phyloP scores from a whole-genome alignment of 2,113 vertebrate genomes.

The Gadus chalcogrammus region DNA sequence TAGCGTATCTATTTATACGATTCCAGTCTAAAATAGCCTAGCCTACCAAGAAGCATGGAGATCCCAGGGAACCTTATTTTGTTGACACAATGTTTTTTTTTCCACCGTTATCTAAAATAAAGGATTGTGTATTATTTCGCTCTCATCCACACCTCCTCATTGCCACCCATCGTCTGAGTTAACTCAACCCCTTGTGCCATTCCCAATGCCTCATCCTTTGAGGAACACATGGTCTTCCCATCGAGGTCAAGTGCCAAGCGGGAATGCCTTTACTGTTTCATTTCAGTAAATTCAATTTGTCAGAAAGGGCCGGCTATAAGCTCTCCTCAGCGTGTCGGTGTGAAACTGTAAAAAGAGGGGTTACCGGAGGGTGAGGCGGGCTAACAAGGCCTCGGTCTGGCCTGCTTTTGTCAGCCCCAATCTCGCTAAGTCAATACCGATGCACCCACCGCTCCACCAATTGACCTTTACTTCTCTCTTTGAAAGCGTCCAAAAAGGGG shows the following conservation, averaged over 20 bases:
- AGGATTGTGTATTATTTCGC: too few species aligned
- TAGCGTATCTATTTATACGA: too few species aligned
- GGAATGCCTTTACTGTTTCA: slow-evolving; percentile 13
- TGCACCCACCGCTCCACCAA: slow-evolving; percentile 63
- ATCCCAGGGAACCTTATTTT: too few species aligned
- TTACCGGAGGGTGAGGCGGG: slow-evolving; percentile 65
- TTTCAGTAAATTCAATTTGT: slow-evolving; percentile 20
- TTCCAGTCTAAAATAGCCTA: too few species aligned
- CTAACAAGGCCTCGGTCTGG: slow-evolving; percentile 66
- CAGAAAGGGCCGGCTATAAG: not conserved
- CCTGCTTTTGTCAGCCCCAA: slow-evolving; percentile 64
- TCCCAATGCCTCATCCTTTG: slow-evolving; percentile 1
- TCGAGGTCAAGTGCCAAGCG: slow-evolving; percentile 29
- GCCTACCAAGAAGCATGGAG: too few species aligned
- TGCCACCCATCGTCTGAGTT: not conserved
- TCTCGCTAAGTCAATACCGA: slow-evolving; percentile 74
- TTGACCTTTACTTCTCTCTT: slow-evolving; percentile 70
- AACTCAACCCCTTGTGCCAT: not conserved
- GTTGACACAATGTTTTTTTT: too few species aligned
- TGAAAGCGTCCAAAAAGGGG: slow-evolving; percentile 51
- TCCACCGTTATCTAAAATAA: too few species aligned
- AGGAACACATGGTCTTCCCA: slow-evolving; percentile 9
- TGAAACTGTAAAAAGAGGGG: slow-evolving; percentile 59
- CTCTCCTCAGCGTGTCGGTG: slow-evolving; percentile 43
- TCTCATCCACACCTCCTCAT: too few species aligned